Percentiles rank a stretch among this genome's conserved stretches.
Evolutionary conservation across 2,113 vertebrate species (phyloP).

Genomic region (Terrapene triunguis): DNA sequence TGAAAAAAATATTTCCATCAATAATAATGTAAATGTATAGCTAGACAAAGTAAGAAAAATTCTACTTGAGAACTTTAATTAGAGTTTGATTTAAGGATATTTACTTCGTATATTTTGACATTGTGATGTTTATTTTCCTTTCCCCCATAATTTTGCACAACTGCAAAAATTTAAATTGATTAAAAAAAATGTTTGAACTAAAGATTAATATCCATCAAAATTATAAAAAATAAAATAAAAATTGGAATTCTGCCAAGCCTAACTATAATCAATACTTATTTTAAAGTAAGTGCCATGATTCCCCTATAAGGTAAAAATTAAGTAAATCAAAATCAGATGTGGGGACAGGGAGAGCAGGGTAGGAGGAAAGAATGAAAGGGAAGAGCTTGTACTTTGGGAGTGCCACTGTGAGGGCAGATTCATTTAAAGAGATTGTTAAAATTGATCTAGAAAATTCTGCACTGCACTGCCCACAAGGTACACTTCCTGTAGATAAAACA

Average conservation of each 20-base stretch:
- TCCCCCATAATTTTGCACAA: too few relatives aligned
- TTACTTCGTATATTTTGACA: too few relatives aligned
- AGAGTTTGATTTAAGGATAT: too few relatives aligned
- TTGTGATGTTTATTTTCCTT: too few relatives aligned
- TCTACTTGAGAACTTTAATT: too few relatives aligned
- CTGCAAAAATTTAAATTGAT: too few relatives aligned
- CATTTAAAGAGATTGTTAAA: background rate
- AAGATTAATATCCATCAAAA: background rate
- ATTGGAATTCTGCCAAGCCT: background rate
- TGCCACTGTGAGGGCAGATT: background rate
- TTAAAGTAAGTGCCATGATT: background rate
- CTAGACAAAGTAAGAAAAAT: too few relatives aligned
- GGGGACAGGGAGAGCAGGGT: background rate
- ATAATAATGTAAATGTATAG: too few relatives aligned
- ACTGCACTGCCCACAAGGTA: background rate
- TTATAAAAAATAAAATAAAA: background rate
- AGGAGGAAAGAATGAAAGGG: background rate
- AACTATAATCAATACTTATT: background rate
- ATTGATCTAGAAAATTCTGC: background rate
- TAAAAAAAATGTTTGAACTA: too few relatives aligned
- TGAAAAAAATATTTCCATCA: too few relatives aligned
- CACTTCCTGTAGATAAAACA: background rate
- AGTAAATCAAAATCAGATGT: background rate
- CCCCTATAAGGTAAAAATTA: constrained; percentile 13
- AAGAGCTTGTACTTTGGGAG: accelerated